Conservation (phyloP, 2,113 vertebrate genomes). For the Ahaetulla prasina region DNA sequence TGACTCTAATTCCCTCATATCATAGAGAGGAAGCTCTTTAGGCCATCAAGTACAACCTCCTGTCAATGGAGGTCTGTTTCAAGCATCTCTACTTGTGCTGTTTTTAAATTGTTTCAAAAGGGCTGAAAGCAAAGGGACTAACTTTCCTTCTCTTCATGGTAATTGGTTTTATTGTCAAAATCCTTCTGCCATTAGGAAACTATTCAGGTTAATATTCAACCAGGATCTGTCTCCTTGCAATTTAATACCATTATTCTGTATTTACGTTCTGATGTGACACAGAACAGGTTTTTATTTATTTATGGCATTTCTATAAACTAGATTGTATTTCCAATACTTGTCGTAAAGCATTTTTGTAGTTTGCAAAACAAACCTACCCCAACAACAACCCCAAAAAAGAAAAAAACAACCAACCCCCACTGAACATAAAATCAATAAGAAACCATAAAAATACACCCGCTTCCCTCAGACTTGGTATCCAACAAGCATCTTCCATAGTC, state of each 20-base stretch:
- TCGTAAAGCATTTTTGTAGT: neutral
- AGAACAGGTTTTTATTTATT: neutral
- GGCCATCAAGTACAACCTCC: neutral
- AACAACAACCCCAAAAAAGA: neutral
- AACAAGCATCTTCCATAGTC: neutral
- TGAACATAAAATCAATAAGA: neutral
- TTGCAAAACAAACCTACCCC: neutral
- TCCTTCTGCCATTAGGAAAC: neutral
- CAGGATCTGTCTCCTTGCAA: neutral
- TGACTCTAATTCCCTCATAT: neutral
- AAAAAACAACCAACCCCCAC: no score
- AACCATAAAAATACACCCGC: neutral
- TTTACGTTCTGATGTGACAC: neutral
- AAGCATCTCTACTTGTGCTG: neutral
- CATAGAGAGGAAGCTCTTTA: neutral
- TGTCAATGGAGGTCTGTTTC: neutral
- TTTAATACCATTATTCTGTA: neutral
- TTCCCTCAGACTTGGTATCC: neutral
- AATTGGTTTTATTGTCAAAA: neutral
- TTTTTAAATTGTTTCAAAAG: neutral
- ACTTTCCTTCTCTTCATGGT: no score
- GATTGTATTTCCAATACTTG: neutral
- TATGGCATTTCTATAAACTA: neutral
- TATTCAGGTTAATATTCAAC: neutral
- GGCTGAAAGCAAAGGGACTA: neutral